A percentile compares a stretch with the other conserved stretches of the same genome.
phyloP scores from a whole-genome alignment of 2,797 vertebrate genomes.

The Anas flavirostris region DNA sequence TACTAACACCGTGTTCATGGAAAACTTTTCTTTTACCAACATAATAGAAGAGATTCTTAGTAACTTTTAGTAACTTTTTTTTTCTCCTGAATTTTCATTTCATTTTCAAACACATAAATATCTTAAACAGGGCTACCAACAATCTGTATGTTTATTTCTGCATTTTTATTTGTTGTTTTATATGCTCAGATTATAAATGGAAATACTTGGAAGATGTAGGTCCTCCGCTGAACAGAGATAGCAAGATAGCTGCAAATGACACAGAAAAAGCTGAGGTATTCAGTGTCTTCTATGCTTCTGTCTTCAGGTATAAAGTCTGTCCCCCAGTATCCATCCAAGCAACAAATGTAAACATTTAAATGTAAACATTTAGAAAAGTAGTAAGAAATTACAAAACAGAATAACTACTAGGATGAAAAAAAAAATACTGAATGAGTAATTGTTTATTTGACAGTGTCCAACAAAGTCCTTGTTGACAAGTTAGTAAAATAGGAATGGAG shows the following conservation, averaged over 20 bases:
- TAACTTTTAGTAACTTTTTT: background rate
- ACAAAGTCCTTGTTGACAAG: background rate
- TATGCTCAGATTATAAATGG: background rate
- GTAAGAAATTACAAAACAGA: background rate
- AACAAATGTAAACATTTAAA: too few species aligned
- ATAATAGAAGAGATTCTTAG: background rate
- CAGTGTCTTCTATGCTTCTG: background rate
- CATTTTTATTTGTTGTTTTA: background rate
- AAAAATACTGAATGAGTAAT: background rate
- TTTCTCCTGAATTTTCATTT: background rate
- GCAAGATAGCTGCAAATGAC: background rate
- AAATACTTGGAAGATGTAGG: background rate
- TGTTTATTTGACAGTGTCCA: background rate
- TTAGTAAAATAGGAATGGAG: background rate
- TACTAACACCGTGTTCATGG: background rate
- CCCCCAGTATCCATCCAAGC: background rate
- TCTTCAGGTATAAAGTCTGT: background rate
- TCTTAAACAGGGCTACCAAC: rapidly evolving
- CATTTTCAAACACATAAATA: background rate
- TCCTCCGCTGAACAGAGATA: background rate
- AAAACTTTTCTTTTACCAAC: background rate
- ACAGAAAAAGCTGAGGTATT: background rate
- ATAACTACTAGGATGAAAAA: background rate
- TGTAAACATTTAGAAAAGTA: too few species aligned
- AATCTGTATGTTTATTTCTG: background rate